Base-by-base conservation (phyloP, 2,888 invertebrate genomes). In the Nomada fabriciana region DNA sequence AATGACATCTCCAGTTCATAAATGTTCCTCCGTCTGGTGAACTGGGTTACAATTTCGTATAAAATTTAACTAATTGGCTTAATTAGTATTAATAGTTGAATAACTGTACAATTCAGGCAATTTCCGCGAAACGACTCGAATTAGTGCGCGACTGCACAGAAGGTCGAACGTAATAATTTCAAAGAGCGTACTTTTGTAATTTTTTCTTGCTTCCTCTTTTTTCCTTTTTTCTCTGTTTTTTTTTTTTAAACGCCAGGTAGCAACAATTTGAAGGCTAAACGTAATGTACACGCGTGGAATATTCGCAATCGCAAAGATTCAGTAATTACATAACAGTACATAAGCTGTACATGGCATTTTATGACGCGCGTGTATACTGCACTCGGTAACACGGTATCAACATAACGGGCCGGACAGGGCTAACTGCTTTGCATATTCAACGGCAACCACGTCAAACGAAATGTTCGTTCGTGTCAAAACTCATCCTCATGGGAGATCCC, bases 321-420 rank as follows among this genome's bases (percentile, higher is more conserved):
- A 76, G 86, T 84, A 86, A 86, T 86, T 86, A 86, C 80, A 80
- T 80, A 71, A 70, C 74, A 68, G 83, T 80, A 79, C 69, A 71
- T 74, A 74, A 69, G 55, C 69, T 52, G 71, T 73, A 74, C 74
- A 60, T 61, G 73, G 74, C 73, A 61, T 78, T 86, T 86, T 84
- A 86, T 79, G 86, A 84, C 71, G 76, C 76, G 76, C 76, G 78
- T 70, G 81, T 81, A 86, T 59, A 80, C 86, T 71, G 76, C 76
- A 74, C 78, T 74, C 80, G 59, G 76, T 76, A 86, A 86, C 80
- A 74, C 74, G 74, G 76, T 65, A 83, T 86, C 86, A 78, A 78
- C 86, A 59, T 86, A 86, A 86, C 86, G 78, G 76, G 71, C 76
- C 86, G 76, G 76, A 76, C 76, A 61, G 61, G 50, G 53, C 75